Conservation (phyloP, 2,113 vertebrate species). For the Nannospalax galili region DNA sequence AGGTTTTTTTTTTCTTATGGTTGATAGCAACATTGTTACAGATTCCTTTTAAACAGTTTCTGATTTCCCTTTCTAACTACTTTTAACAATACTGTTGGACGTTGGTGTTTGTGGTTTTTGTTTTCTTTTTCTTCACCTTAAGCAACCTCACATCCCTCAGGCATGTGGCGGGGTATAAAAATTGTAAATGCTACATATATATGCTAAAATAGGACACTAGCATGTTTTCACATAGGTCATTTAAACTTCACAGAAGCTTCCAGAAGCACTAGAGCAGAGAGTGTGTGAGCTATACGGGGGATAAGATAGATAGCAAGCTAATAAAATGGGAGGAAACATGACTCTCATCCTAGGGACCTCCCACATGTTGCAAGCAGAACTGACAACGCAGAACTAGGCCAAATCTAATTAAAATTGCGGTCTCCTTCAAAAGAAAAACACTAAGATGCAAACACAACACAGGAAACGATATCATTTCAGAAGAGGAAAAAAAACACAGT, state of each 20-base stretch:
- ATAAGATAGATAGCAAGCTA: not conserved
- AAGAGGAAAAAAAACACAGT: constrained; percentile 24
- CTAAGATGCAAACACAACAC: constrained; percentile 50
- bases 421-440: constrained; percentile 55
- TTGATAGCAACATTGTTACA: constrained; percentile 29
- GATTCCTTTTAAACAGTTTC: constrained; percentile 39
- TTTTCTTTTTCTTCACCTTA: not conserved
- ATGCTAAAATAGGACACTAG: constrained; percentile 46
- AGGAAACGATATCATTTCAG: constrained; percentile 39
- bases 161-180: constrained; percentile 35
- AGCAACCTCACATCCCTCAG: constrained; percentile 19
- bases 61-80: constrained; percentile 47
- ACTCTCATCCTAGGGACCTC: constrained; percentile 38
- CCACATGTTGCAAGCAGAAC: not conserved
- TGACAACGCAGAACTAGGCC: constrained; percentile 51
- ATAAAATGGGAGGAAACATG: constrained; percentile 17
- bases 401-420: constrained; percentile 68
- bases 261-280: not conserved
- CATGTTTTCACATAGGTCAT: constrained; percentile 34
- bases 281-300: not conserved
- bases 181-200: constrained; percentile 33
- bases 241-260: constrained; percentile 63
- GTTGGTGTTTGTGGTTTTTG: not conserved
- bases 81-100: constrained; percentile 49
- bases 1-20: not conserved